Conservation (phyloP, 2,797 vertebrate species). For the Pangasius larnaudii region DNA sequence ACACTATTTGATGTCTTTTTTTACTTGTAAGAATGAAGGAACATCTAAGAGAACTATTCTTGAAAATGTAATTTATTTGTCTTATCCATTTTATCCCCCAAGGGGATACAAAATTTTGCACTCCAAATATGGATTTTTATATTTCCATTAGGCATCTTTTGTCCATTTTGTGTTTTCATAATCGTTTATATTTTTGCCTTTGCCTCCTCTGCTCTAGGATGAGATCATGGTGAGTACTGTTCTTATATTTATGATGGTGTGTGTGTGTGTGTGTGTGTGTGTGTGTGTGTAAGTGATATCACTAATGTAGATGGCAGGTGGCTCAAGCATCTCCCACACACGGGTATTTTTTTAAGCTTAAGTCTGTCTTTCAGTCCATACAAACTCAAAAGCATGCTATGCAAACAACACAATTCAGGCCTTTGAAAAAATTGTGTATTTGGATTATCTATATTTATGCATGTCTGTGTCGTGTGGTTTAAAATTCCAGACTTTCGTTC, state of each 20-base stretch:
- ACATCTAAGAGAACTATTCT: not conserved
- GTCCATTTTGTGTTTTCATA: constrained; percentile 52
- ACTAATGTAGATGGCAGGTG: constrained; percentile 32
- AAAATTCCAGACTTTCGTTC: constrained; percentile 5
- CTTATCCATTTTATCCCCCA: not conserved
- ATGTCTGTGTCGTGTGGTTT: not conserved
- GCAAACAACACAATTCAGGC: not conserved
- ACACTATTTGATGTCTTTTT: not conserved
- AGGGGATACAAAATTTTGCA: constrained; percentile 4
- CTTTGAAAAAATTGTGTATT: not conserved
- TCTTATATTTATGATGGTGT: constrained; percentile 42
- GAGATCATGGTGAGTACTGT: constrained; percentile 97
- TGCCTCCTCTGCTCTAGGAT: constrained; percentile 88
- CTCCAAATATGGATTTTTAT: not conserved
- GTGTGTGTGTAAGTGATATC: constrained; percentile 42
- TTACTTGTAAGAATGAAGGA: not conserved
- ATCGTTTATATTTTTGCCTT: constrained; percentile 48
- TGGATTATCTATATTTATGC: constrained; percentile 5
- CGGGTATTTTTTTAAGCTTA: not conserved
- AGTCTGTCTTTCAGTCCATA: not conserved
- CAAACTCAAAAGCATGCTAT: not conserved
- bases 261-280: constrained; percentile 38
- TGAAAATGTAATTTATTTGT: not conserved
- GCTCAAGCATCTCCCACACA: not conserved
- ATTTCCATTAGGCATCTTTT: not conserved